Evolutionary conservation across 2,113 vertebrate species (phyloP).

Genomic region (Puntigrus tetrazona): DNA sequence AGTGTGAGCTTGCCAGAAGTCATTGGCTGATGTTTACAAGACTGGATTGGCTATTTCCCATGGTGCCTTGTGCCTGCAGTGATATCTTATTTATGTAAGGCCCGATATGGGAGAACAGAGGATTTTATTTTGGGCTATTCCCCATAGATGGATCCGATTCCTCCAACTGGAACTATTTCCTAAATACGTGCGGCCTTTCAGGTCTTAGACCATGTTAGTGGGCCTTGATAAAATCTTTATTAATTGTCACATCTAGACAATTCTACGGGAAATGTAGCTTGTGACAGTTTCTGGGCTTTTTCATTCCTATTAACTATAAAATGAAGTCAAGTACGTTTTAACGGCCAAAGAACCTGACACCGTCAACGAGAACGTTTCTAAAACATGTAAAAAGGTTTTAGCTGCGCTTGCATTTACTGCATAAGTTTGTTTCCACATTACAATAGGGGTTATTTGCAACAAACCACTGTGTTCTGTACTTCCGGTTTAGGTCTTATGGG

Average conservation of each 20-base stretch:
- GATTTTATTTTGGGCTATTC: slow-evolving; percentile 83
- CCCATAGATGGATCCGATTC: slow-evolving; percentile 79
- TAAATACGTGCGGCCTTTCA: slow-evolving; percentile 76
- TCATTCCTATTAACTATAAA: background rate
- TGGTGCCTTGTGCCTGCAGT: slow-evolving; percentile 76
- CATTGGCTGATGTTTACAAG: slow-evolving; percentile 81
- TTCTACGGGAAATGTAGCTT: background rate
- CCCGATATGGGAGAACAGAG: slow-evolving; percentile 80
- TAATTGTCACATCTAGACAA: slow-evolving; percentile 52
- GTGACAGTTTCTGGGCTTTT: slow-evolving; percentile 18
- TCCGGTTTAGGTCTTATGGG: background rate
- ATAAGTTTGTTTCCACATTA: background rate
- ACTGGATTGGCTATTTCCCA: slow-evolving; percentile 82
- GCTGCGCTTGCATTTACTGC: background rate
- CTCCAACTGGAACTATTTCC: slow-evolving; percentile 73
- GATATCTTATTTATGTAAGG: slow-evolving; percentile 84
- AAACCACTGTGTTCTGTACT: background rate
- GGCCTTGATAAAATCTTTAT: slow-evolving; percentile 51
- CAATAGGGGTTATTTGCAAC: background rate
- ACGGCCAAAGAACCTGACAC: background rate
- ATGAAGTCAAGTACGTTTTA: background rate
- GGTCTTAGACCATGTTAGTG: slow-evolving; percentile 59
- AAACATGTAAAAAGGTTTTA: background rate
- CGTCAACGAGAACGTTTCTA: background rate
- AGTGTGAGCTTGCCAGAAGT: slow-evolving; percentile 78